phyloP scores from a whole-genome alignment of 2,888 invertebrate species.

The Cryptocheilus praepositus region DNA sequence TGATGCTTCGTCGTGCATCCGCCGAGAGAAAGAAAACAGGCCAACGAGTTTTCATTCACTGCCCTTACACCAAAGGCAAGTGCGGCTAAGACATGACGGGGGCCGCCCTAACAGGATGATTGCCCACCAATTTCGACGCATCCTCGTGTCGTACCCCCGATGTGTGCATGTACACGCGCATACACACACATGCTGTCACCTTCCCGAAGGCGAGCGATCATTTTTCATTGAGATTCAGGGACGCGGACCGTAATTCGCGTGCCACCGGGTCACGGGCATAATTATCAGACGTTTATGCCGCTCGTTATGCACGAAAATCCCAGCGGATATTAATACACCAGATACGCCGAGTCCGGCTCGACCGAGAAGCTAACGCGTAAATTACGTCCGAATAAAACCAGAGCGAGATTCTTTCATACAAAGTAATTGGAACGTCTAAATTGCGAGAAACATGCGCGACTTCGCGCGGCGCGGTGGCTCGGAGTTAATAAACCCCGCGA shows the following conservation, averaged over 20 bases:
- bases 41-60: constrained; percentile 37
- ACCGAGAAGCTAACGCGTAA: too few relatives aligned
- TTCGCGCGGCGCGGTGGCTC: too few relatives aligned
- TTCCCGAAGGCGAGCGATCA: constrained; percentile 6
- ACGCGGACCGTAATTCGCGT: background rate
- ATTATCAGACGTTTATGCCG: too few relatives aligned
- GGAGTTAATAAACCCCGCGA: too few relatives aligned
- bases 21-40: constrained; percentile 21
- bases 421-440: too few relatives aligned
- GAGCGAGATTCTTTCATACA: too few relatives aligned
- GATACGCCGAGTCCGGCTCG: too few relatives aligned
- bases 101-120: constrained; percentile 20
- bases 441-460: too few relatives aligned
- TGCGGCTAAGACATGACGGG: constrained; percentile 9
- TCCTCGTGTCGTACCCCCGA: constrained; percentile 9
- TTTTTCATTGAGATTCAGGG: constrained; percentile 15
- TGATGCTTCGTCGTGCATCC: constrained; percentile 12
- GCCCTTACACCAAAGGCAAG: constrained; percentile 20
- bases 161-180: background rate
- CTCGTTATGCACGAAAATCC: too few relatives aligned
- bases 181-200: background rate
- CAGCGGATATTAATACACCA: too few relatives aligned
- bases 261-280: constrained; percentile 3
- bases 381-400: too few relatives aligned
- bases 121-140: constrained; percentile 23